These are phyloP conservation scores for Misgurnus mizolepis DNA, from an alignment of 2,113 vertebrate genomes.

Conservation along the genomic window DNA sequence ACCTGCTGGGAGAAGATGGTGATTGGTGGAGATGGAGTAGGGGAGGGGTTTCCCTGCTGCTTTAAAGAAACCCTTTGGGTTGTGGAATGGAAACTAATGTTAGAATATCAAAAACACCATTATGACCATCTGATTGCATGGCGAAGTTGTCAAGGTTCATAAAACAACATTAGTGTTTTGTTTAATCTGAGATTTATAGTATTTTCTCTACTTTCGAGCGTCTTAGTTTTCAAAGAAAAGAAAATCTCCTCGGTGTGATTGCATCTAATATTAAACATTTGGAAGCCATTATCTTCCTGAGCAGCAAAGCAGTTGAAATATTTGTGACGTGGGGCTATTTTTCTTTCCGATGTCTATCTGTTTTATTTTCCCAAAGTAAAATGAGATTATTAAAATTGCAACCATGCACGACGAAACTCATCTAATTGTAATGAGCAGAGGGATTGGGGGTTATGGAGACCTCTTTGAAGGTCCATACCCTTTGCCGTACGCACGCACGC, in stretches of 20 bases:
- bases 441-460: constrained; percentile 56
- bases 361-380: constrained; percentile 68
- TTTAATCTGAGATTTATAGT: constrained; percentile 48
- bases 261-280: constrained; percentile 67
- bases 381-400: constrained; percentile 75
- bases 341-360: constrained; percentile 66
- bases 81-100: background rate
- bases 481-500: constrained; percentile 31
- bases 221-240: constrained; percentile 32
- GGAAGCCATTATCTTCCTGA: constrained; percentile 55
- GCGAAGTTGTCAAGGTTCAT: constrained; percentile 13
- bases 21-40: constrained; percentile 11
- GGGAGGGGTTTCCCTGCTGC: background rate
- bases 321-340: constrained; percentile 67
- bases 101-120: constrained; percentile 1
- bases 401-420: constrained; percentile 67
- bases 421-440: constrained; percentile 60
- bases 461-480: constrained; percentile 61
- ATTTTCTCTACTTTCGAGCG: constrained; percentile 54
- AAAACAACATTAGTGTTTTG: constrained; percentile 33
- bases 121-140: background rate
- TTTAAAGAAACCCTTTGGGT: background rate
- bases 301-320: constrained; percentile 60
- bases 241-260: constrained; percentile 51
- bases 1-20: constrained; percentile 33